Base-by-base conservation (phyloP, 2,888 invertebrate genomes). In the Micropterix aruncella region DNA sequence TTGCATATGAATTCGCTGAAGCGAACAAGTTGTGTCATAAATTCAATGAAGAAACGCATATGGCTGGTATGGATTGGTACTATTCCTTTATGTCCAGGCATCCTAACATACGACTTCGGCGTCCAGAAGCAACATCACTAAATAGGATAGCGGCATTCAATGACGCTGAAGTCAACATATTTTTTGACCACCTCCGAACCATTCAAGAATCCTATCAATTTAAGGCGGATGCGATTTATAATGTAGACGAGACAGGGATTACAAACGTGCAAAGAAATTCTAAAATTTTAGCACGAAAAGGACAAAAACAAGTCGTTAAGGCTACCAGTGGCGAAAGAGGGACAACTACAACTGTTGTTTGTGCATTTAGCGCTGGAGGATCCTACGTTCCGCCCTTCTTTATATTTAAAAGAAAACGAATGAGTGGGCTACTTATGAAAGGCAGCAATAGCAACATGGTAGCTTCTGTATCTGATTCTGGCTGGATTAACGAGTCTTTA, bases 301-400 rank as follows among this genome's bases (percentile, higher is more conserved):
- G 58, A 46, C 49, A 53, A 50, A 54, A 56, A 49, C 56, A 57
- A 50, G 53, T 60, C 14, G 57, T 56, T 16, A 52, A 49, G 44
- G 50, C 52, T 44, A 57, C n/a, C n/a, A n/a, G n/a, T n/a, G n/a
- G n/a, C n/a, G n/a, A n/a, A n/a, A n/a, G n/a, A n/a, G n/a, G n/a
- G 59, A 40, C 57, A 56, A 49, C 53, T 46, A 46, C 58, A 54
- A 54, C 48, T 52, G 48, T 55, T 56, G 52, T 57, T 44, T 59
- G 57, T 49, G 54, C 53, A 45, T 52, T 60, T 42, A 62, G 54
- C 56, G 60, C 60, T 17, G 43, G 54, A 27, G 59, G 58, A 9
- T 42, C 43, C 9, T 60, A 55, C 46, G 44, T 62, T 44, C 57
- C 59, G 38, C 60, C 58, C 36, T 53, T 60, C 52, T 57, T 60